Conservation (phyloP, 1,140 invertebrate genomes). For the Neuroterus valhalla region DNA sequence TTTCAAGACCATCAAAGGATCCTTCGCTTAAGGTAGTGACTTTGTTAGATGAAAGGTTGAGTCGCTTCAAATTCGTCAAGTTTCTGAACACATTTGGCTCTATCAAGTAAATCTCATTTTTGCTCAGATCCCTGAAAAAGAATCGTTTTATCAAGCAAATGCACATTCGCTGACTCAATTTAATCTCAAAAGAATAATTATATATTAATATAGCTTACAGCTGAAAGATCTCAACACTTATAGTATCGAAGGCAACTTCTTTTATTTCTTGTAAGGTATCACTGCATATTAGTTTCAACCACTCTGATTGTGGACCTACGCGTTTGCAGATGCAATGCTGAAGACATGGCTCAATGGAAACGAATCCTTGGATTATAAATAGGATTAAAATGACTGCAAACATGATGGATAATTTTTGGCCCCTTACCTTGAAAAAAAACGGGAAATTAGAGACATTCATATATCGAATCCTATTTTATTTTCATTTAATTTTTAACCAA, state of each 20-base stretch:
- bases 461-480: background rate
- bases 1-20: conserved; percentile 79
- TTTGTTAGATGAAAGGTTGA: conserved; percentile 82
- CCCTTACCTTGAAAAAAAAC: conserved; percentile 47
- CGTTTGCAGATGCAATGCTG: conserved; percentile 64
- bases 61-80: conserved; percentile 80
- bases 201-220: conserved; percentile 57
- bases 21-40: conserved; percentile 79
- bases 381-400: conserved; percentile 56
- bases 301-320: conserved; percentile 68
- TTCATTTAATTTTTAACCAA: too few species aligned
- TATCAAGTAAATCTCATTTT: conserved; percentile 85
- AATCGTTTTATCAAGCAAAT: conserved; percentile 4
- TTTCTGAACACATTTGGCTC: conserved; percentile 83
- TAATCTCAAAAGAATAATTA: conserved; percentile 15
- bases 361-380: conserved; percentile 58
- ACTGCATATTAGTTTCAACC: conserved; percentile 67
- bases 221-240: conserved; percentile 68
- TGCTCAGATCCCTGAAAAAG: conserved; percentile 81
- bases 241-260: conserved; percentile 63
- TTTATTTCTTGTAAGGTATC: conserved; percentile 64
- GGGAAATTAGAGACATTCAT: too few species aligned
- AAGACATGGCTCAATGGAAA: conserved; percentile 60
- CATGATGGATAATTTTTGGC: conserved; percentile 52
- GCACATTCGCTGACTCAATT: too few species aligned